Conservation (phyloP, 2,888 invertebrate genomes). For the Nycteola revayana region DNA sequence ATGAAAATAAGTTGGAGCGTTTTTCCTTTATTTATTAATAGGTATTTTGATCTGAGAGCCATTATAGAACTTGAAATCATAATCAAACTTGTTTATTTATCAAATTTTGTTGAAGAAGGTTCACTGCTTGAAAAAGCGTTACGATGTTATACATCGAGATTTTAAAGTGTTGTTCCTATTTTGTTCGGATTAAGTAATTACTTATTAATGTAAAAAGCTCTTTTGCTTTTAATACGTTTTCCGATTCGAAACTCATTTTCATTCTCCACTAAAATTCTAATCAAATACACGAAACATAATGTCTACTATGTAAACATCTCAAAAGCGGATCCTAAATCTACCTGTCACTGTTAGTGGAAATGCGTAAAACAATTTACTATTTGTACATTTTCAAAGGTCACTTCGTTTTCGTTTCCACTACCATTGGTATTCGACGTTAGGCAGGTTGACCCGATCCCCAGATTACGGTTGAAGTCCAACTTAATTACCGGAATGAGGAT, state of each 20-base stretch:
- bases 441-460: constrained; percentile 42
- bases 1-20: constrained; percentile 19
- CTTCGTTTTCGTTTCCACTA: constrained; percentile 23
- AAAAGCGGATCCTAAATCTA: too few relatives aligned
- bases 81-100: constrained; percentile 26
- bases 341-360: not conserved
- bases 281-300: too few relatives aligned
- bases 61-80: constrained; percentile 30
- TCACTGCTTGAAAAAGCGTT: too few relatives aligned
- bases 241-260: too few relatives aligned
- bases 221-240: too few relatives aligned
- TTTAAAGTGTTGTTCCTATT: too few relatives aligned
- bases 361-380: not conserved
- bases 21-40: constrained; percentile 31
- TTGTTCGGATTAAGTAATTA: too few relatives aligned
- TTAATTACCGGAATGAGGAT: constrained; percentile 62
- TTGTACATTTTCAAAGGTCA: not conserved
- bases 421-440: constrained; percentile 27
- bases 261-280: too few relatives aligned
- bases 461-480: constrained; percentile 52
- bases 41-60: constrained; percentile 29
- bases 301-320: too few relatives aligned
- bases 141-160: too few relatives aligned
- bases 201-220: too few relatives aligned
- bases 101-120: constrained; percentile 16